phyloP scores from a whole-genome alignment of 2,113 vertebrate genomes.

The Cephalopholis sonnerati region DNA sequence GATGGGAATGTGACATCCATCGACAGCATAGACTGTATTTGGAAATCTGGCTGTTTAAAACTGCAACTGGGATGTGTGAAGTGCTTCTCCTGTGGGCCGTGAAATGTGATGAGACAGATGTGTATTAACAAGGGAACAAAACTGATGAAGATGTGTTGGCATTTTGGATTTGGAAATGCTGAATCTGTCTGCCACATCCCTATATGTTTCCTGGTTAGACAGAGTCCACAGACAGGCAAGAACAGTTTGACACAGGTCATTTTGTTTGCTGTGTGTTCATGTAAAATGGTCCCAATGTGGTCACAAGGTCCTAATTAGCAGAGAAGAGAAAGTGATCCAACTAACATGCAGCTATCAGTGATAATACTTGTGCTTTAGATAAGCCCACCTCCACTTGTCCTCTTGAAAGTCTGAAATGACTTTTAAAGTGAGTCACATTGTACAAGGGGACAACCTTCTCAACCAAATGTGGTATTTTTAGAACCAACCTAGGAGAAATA shows the following conservation, averaged over 20 bases:
- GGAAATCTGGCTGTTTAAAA: not conserved
- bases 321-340: not conserved
- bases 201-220: not conserved
- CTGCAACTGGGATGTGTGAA: not conserved
- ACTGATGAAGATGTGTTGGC: not conserved
- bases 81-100: not conserved
- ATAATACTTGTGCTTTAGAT: too few relatives aligned
- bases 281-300: not conserved
- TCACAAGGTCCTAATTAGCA: not conserved
- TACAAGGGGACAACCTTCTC: too few relatives aligned
- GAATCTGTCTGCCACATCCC: not conserved
- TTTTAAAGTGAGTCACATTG: too few relatives aligned
- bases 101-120: not conserved
- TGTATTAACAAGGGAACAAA: not conserved
- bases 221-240: not conserved
- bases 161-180: not conserved
- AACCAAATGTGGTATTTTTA: too few relatives aligned
- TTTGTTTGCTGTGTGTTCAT: not conserved
- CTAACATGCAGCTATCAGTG: too few relatives aligned
- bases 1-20: not conserved
- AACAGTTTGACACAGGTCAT: not conserved
- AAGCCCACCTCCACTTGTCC: too few relatives aligned
- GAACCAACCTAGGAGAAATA: too few relatives aligned
- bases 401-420: too few relatives aligned
- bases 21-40: not conserved